These are phyloP conservation scores for Psophia crepitans DNA, from an alignment of 2,113 vertebrate genomes.

Conservation along the genomic window DNA sequence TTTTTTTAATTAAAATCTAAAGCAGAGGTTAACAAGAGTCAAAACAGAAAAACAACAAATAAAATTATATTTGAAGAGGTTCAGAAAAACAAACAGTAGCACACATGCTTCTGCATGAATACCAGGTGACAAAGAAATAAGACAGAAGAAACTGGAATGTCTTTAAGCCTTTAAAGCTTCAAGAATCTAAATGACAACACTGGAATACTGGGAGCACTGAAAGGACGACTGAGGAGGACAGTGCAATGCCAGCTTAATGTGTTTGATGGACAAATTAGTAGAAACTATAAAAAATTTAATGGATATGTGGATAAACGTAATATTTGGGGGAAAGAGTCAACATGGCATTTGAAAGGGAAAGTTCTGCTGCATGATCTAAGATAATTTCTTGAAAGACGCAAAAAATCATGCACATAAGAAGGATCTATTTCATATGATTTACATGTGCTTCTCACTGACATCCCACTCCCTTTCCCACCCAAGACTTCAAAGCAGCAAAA, in stretches of 20 bases:
- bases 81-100: neutral
- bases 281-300: neutral
- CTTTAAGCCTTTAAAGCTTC: neutral
- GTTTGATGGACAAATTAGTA: neutral
- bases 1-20: neutral
- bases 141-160: neutral
- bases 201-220: neutral
- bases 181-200: neutral
- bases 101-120: neutral
- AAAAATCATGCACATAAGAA: neutral
- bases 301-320: neutral
- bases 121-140: neutral
- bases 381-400: neutral
- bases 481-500: neutral
- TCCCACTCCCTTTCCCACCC: constrained; percentile 1
- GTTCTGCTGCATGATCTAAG: neutral
- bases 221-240: neutral
- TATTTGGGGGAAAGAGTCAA: neutral
- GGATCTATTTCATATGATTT: neutral
- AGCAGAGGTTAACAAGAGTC: neutral
- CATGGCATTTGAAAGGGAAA: neutral
- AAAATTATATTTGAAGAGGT: neutral
- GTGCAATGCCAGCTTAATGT: neutral
- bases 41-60: neutral
- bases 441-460: neutral